Base-by-base conservation (phyloP, 1,140 invertebrate species). In the Ceratoteleas bidentatus region DNA sequence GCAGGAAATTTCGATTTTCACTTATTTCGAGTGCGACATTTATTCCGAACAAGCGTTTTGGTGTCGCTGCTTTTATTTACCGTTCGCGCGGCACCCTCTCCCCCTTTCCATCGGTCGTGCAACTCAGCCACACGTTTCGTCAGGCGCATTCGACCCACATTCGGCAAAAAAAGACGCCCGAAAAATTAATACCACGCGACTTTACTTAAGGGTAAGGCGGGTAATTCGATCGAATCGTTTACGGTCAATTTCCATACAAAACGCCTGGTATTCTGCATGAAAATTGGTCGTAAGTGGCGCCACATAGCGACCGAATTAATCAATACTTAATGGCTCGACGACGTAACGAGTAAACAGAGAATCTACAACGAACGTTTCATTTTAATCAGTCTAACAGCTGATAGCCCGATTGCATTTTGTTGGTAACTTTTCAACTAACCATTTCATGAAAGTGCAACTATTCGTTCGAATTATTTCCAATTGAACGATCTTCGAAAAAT, bases 11-110 rank as follows among this genome's bases (percentile, higher is more conserved):
- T 56, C 64, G n/a, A 43, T 45, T 66, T 56, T 54, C 54, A 58
- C 65, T 69, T 57, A 58, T 58, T 57, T 57, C 54, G 65, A 69
- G 65, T 69, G 65, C 33, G 4, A 58, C 64, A 66, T 47, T 66
- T 56, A 47, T 66, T 45, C 16, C 52, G 15, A 56, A 54, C 36
- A 56, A 56, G 24, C 53, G 40, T 66, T 56, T 56, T 66, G 38
- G 61, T 65, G 61, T 65, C 61, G 16, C 38, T 15, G 62, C 50
- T 54, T 66, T 66, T 53, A 66, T 66, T 66, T 66, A 66, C 50
- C 38, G 62, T 40, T 32, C 47, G 60, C 10, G 43, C 56, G 24
- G 24, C 24, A 24, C 24, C n/a, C 24, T 24, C 15, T 24, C 56
- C n/a, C n/a, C 33, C 53, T 34, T 16, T 14, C 40, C n/a, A 43